phyloP scores from a whole-genome alignment of 2,797 vertebrate genomes.

The Syncerus caffer region DNA sequence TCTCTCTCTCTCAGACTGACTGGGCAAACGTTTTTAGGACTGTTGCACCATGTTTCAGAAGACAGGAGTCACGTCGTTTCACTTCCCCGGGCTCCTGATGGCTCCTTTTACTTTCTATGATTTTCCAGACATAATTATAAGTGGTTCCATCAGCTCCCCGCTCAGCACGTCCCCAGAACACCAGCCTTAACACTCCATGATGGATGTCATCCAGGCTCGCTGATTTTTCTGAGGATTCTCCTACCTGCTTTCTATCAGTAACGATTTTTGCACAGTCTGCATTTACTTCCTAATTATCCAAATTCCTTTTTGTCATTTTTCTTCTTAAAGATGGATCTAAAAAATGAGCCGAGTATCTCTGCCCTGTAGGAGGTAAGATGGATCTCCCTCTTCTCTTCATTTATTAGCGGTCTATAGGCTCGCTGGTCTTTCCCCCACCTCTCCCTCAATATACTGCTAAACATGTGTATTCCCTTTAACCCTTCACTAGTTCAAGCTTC shows the following conservation, averaged over 20 bases:
- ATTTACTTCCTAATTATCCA: conserved; percentile 82
- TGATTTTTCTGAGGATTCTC: conserved; percentile 78
- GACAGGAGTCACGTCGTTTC: conserved; percentile 35
- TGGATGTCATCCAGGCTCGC: conserved; percentile 71
- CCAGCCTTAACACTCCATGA: conserved; percentile 69
- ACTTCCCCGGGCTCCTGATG: conserved; percentile 50
- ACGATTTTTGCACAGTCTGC: conserved; percentile 81
- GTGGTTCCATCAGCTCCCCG: conserved; percentile 66
- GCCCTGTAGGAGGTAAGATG: conserved; percentile 71
- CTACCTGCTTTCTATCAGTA: conserved; percentile 80
- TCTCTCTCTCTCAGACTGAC: not conserved
- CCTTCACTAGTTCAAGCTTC: conserved; percentile 37
- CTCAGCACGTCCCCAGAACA: conserved; percentile 70
- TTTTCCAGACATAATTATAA: conserved; percentile 76
- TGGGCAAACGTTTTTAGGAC: conserved; percentile 4
- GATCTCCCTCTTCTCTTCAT: conserved; percentile 64
- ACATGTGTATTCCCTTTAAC: conserved; percentile 56
- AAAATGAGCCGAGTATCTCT: conserved; percentile 70
- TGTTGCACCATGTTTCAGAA: conserved; percentile 1
- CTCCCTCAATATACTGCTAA: conserved; percentile 25
- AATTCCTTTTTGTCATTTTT: conserved; percentile 77
- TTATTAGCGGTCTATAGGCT: conserved; percentile 56
- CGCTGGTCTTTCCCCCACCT: conserved; percentile 12
- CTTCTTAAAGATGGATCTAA: conserved; percentile 75
- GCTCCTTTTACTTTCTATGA: conserved; percentile 68